Evolutionary conservation across 1,140 invertebrate genomes (phyloP).

Genomic region (Ceratoteleas bidentatus): DNA sequence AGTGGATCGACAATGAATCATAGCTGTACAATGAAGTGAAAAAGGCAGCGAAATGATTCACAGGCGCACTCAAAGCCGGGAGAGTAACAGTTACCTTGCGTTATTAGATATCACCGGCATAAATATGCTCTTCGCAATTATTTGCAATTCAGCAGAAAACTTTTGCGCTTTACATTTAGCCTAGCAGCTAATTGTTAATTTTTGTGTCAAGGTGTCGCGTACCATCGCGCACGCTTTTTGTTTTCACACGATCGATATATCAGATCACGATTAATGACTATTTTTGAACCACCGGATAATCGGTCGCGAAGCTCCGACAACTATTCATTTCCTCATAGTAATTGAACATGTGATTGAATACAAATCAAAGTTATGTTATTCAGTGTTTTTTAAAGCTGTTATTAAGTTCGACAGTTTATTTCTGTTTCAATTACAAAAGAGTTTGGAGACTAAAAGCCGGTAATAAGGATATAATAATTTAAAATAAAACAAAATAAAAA

Average conservation of each 20-base stretch:
- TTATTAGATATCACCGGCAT: slow-evolving; percentile 33
- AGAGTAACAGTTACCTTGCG: slow-evolving; percentile 32
- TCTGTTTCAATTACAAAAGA: no score
- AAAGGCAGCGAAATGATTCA: slow-evolving; percentile 39
- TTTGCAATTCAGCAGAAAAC: slow-evolving; percentile 41
- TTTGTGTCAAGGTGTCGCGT: slow-evolving; percentile 27
- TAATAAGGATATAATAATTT: no score
- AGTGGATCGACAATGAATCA: slow-evolving; percentile 33
- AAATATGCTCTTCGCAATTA: slow-evolving; percentile 17
- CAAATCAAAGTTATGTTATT: background rate
- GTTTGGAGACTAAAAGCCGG: no score
- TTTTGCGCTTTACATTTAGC: slow-evolving; percentile 44
- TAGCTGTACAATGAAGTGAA: slow-evolving; percentile 22
- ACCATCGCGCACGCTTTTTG: slow-evolving; percentile 14
- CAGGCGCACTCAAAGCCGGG: slow-evolving; percentile 17
- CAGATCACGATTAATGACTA: background rate
- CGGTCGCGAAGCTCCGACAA: background rate
- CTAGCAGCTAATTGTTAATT: slow-evolving; percentile 32
- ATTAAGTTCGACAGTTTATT: no score
- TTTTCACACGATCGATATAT: slow-evolving; percentile 12
- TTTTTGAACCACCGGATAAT: slow-evolving; percentile 11
- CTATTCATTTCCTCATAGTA: background rate
- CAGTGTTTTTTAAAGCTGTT: background rate
- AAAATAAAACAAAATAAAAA: no score
- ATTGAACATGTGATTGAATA: background rate